Conservation (phyloP, 2,113 vertebrate species). For the Entosphenus tridentatus region DNA sequence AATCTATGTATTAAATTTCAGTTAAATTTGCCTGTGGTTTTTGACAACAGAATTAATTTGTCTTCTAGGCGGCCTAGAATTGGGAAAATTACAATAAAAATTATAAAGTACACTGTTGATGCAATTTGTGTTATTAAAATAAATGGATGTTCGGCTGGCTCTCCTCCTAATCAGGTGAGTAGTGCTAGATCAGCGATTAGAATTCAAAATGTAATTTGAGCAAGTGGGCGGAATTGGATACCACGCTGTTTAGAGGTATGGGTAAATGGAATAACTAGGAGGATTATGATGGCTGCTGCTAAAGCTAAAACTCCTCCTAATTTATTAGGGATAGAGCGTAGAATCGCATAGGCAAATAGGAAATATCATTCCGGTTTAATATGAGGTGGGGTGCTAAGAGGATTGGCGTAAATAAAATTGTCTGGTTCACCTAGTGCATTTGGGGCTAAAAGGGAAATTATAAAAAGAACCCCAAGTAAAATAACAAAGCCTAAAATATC, state of each 20-base stretch:
- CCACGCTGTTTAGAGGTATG: slow-evolving; percentile 11
- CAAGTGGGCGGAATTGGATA: slow-evolving; percentile 2
- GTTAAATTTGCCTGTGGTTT: too few species aligned
- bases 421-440: slow-evolving; percentile 9
- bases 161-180: slow-evolving; percentile 9
- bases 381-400: background rate
- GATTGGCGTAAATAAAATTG: slow-evolving; percentile 11
- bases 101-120: slow-evolving; percentile 7
- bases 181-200: background rate
- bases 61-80: slow-evolving; percentile 5
- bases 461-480: background rate
- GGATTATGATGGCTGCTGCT: slow-evolving; percentile 3
- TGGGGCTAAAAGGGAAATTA: slow-evolving; percentile 4
- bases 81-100: background rate
- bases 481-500: background rate
- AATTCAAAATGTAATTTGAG: slow-evolving; percentile 10
- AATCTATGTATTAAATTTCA: too few species aligned
- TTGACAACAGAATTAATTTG: background rate
- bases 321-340: slow-evolving; percentile 12
- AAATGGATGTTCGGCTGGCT: slow-evolving; percentile 9
- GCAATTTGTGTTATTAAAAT: slow-evolving; percentile 8
- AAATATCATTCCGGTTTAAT: slow-evolving; percentile 11
- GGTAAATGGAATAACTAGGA: background rate
- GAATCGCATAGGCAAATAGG: slow-evolving; percentile 11
- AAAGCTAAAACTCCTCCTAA: slow-evolving; percentile 9